Evolutionary conservation across 2,797 vertebrate genomes (phyloP), one percentile per base, ranked within the genome.

Genomic region (Silurus aristotelis): DNA sequence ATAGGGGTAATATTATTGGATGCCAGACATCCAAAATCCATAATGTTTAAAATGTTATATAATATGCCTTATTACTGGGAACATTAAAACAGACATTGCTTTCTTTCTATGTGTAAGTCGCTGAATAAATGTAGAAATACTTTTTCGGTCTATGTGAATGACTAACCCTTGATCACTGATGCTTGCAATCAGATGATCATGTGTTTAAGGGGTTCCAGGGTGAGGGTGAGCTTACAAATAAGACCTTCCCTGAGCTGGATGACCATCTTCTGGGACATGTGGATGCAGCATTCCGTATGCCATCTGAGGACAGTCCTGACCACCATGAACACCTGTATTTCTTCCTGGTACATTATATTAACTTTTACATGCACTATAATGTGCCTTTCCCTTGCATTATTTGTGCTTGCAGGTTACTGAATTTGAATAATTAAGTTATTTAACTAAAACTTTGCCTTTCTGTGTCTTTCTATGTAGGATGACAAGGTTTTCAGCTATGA

Each of bases 261-360:
- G 89, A 93, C 52, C 86, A 92, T 85, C 93, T 94, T 64, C 90
- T 94, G 22, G 88, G 91, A 79, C 95, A 92, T 1, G 89, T 96
- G 7, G 96, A 97, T 0, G 96, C 96, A 8, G 96, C 96, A 9
- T 95, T 97, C 90, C 92, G 89, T n/a, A 92, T 91, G 86, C 91
- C 94, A 87, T 87, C 82, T 0, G 81, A 84, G 8, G 86, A 89
- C 2, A 86, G 75, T 5, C 87, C 90, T 0, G 9, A 73, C 0
- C 83, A 93, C 4, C 94, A 95, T 0, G 84, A 95, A 85, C 95
- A 87, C 77, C 89, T 95, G 38, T 95, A 92, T 91, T 92, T 97
- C 80, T 96, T 97, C 90, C 89, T 96, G 96, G 96, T 94, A 27
- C 13, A 22, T 80, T 55, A 43, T 38, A 48, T 60, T 72, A 12